Base-by-base conservation (phyloP, 2,888 invertebrate genomes). In the Cloeon dipterum region DNA sequence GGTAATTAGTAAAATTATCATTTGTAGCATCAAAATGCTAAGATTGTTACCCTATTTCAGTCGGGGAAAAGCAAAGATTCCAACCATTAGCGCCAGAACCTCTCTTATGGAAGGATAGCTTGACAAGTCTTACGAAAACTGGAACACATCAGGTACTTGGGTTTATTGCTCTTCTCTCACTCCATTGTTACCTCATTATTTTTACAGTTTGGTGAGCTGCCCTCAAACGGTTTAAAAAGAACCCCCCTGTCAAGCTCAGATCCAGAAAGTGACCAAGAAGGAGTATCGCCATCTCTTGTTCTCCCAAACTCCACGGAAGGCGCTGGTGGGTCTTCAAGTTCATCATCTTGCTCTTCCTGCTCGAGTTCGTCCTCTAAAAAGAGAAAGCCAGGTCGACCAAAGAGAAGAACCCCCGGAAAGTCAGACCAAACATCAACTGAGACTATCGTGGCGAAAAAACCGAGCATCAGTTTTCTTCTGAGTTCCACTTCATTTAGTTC, bases 391-490 rank as follows among this genome's bases (percentile, higher is more conserved):
- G 81, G 81, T 0, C 62, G 79, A 44, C 83, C 82, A 0, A 70
- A 76, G 43, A 81, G 81, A 50, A 62, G 76, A 10, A 65, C 69
- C 11, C 58, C 59, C 1, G 58, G 59, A 26, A 66, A 65, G 39
- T 64, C 62, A 4, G 66, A 68, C 43, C 66, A 56, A 16, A 49
- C 42, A 26, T 41, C 69, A 1, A 77, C 77, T 0, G 81, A 82
- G 56, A 81, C 79, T 1, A 78, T 81, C 36, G 79, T 81, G 1
- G 75, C 79, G 3, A 82, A 82, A 51, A 79, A 79, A 51, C 74
- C 76, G 42, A 50, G 46, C 37, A 45, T 45, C 26, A 38, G 37
- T 8, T 39, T 37, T 20, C 21, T 41, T 8, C 33, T 40, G 11
- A 20, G 34, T 4, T 29, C 26, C 26, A 34, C 36, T n/a, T 35